These are phyloP conservation scores for Scolopax rusticola DNA, from an alignment of 2,797 vertebrate species.

Conservation along the genomic window DNA sequence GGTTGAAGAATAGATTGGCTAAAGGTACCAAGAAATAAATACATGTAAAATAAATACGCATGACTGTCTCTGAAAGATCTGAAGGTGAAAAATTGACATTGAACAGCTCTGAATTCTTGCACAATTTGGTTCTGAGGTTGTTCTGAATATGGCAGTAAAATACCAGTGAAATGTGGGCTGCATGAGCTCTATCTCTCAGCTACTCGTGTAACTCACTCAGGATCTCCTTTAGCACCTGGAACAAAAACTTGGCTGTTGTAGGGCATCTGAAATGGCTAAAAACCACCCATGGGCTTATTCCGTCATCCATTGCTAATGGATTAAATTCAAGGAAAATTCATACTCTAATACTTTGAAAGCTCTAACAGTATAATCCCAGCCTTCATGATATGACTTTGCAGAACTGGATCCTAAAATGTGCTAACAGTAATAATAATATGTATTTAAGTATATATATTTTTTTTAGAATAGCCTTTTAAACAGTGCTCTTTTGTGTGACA, in stretches of 20 bases:
- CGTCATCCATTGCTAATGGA: neutral
- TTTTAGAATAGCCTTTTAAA: neutral
- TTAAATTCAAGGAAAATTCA: neutral
- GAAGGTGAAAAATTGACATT: neutral
- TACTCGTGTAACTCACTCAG: fast-evolving
- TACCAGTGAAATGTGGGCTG: neutral
- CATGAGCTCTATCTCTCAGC: neutral
- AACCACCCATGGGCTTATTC: neutral
- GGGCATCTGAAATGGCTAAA: neutral
- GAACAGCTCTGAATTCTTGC: neutral
- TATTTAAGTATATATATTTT: neutral
- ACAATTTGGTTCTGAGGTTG: neutral
- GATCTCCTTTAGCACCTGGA: neutral
- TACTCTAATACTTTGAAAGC: neutral
- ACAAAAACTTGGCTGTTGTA: neutral
- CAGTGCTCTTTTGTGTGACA: neutral
- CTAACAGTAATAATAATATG: neutral
- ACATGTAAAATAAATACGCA: neutral
- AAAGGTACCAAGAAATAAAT: neutral
- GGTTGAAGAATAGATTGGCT: neutral
- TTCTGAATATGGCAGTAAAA: neutral
- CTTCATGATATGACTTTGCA: neutral
- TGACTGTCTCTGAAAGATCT: fast-evolving
- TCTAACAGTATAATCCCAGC: neutral
- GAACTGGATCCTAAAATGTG: neutral